phyloP scores from a whole-genome alignment of 2,797 vertebrate species.

The Acipenser transmontanus region DNA sequence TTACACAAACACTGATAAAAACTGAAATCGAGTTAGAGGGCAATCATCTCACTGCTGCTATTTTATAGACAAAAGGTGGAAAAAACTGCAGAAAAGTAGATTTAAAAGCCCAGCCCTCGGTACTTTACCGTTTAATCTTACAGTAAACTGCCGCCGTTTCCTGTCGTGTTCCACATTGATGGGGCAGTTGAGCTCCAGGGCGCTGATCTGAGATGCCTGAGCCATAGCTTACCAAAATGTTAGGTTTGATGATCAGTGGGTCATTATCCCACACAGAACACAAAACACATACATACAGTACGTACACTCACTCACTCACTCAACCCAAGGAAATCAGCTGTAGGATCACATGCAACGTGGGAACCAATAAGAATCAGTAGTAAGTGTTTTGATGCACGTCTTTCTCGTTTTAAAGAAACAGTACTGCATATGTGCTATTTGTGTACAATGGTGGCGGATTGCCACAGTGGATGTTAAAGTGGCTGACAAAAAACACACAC shows the following conservation, averaged over 20 bases:
- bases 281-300: neutral
- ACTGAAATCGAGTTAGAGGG: no score
- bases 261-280: constrained; percentile 28
- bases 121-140: constrained; percentile 79
- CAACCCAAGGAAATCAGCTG: constrained; percentile 77
- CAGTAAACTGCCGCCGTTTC: constrained; percentile 83
- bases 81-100: constrained; percentile 22
- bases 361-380: constrained; percentile 51
- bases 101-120: constrained; percentile 14
- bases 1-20: no score
- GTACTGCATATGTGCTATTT: constrained; percentile 23
- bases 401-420: constrained; percentile 36
- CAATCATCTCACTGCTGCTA: neutral
- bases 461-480: no score
- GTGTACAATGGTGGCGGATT: no score
- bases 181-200: constrained; percentile 66
- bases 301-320: constrained; percentile 30
- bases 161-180: constrained; percentile 89
- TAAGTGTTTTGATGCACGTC: constrained; percentile 39
- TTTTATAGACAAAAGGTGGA: constrained; percentile 18
- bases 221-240: constrained; percentile 57
- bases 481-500: no score
- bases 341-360: constrained; percentile 63
- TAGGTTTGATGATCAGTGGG: constrained; percentile 19
- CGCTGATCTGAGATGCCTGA: constrained; percentile 60